Evolutionary conservation across 2,888 invertebrate species (phyloP).

Genomic region (Lasioglossum calceatum): DNA sequence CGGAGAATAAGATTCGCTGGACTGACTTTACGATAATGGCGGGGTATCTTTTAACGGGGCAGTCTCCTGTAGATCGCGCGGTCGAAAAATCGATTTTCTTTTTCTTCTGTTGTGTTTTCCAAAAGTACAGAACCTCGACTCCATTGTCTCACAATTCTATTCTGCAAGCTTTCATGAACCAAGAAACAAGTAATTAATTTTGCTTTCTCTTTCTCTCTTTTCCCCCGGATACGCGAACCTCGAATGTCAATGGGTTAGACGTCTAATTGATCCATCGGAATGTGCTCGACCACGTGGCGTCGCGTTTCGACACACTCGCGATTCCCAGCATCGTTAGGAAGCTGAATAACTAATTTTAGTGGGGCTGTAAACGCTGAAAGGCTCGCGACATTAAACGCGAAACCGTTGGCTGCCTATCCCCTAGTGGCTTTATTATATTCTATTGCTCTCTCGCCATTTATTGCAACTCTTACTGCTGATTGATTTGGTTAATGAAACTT

Average conservation of each 20-base stretch:
- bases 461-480: background rate
- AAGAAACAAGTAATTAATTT: background rate
- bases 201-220: background rate
- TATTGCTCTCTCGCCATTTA: background rate
- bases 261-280: slow-evolving; percentile 2
- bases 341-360: slow-evolving; percentile 28
- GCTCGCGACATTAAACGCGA: slow-evolving; percentile 15
- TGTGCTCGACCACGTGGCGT: background rate
- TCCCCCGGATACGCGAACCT: background rate
- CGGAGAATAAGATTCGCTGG: slow-evolving; percentile 44
- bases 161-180: background rate
- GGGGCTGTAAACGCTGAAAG: slow-evolving; percentile 12
- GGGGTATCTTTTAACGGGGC: slow-evolving; percentile 33
- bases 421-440: background rate
- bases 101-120: background rate
- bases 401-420: background rate
- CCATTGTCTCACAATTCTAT: too few species aligned
- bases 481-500: background rate
- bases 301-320: slow-evolving; percentile 13
- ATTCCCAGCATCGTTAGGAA: background rate
- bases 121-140: background rate
- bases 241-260: slow-evolving; percentile 31
- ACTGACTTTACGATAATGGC: slow-evolving; percentile 45
- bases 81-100: background rate
- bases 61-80: background rate